Base-by-base conservation (phyloP, 1,140 invertebrate species). In the Cataglyphis hispanica region DNA sequence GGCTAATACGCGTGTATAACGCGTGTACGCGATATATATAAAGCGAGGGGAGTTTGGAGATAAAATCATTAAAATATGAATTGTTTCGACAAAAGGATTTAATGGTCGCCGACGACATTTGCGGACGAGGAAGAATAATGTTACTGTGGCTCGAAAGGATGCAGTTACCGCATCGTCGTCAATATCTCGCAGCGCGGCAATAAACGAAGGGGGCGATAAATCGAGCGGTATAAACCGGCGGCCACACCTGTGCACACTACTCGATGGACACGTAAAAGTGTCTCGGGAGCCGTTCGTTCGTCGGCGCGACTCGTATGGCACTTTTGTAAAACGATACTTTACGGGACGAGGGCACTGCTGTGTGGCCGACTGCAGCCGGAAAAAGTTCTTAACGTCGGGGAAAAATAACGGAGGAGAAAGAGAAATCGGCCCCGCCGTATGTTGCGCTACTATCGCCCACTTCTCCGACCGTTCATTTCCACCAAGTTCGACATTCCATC, bases 121-220 rank as follows among this genome's bases (percentile, higher is more conserved):
- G 75, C 46, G 64, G 19, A 50, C 46, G 31, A 66, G 16, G 22
- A 89, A 78, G 75, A 86, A 86, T 83, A 19, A 58, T 4, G 31
- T 27, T 19, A 8, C 37, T 53, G 84, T 72, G 72, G 87, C 76
- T 64, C 70, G 84, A 77, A 58, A 43, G 56, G 84, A n/a, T 86
- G 78, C 77, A 66, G 70, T 86, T 89, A 77, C 84, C 31, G 76
- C 53, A 40, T 22, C 37, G 63, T 31, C 83, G 87, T 53, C 84
- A 58, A 84, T 88, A 78, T 84, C 58, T 84, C 43, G 46, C 64
- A 53, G 25, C 16, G 67, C 40, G 56, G 75, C 58, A 66, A 85
- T 76, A 89, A 89, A 85, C 85, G 85, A 90, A 89, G 85, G 56
- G 69, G 75, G 69, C 63, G 10, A 89, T 90, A 90, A 90, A 90